phyloP scores from a whole-genome alignment of 2,113 vertebrate species.

The Hyperopisus bebe region DNA sequence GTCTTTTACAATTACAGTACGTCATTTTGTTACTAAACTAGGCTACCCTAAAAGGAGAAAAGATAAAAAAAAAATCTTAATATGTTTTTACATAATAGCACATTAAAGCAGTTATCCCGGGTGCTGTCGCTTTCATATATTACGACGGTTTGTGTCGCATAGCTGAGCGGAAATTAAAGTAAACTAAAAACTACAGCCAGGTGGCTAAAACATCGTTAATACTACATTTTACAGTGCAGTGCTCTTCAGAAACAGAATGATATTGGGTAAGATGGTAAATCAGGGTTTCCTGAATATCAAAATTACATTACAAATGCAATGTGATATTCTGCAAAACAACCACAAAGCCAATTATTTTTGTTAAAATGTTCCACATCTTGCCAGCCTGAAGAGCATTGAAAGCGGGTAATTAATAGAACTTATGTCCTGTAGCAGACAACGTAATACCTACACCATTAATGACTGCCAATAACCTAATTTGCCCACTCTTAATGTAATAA shows the following conservation, averaged over 20 bases:
- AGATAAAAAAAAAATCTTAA: background rate
- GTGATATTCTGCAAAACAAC: background rate
- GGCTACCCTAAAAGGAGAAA: conserved; percentile 11
- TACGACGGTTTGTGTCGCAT: background rate
- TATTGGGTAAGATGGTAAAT: background rate
- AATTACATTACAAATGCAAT: background rate
- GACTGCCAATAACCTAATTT: no score
- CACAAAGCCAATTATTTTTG: background rate
- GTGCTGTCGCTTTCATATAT: background rate
- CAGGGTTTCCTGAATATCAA: background rate
- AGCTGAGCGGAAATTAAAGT: background rate
- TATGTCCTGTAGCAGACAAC: no score
- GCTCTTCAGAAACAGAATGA: background rate
- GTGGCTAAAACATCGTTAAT: background rate
- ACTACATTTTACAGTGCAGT: background rate
- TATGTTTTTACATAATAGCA: background rate
- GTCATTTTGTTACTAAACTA: background rate
- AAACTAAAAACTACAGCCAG: background rate
- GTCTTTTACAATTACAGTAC: background rate
- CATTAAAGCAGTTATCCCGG: background rate
- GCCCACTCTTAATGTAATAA: no score
- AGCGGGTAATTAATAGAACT: no score
- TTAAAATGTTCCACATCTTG: no score
- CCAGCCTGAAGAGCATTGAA: no score
- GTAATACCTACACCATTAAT: no score